Evolutionary conservation across 92 coral and sea anemone species (phyloP).

Genomic region (Porites lobata): DNA sequence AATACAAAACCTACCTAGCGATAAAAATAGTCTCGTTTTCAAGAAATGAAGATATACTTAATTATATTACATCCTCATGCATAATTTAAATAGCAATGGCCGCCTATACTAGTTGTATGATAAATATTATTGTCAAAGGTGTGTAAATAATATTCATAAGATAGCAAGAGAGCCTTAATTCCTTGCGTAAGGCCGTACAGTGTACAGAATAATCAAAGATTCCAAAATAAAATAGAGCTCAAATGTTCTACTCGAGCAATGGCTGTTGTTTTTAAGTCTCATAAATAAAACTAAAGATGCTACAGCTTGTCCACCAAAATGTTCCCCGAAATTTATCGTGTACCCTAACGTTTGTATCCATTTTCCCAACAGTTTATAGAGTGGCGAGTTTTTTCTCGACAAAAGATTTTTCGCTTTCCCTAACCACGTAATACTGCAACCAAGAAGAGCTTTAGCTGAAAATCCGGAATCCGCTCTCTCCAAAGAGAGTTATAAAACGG

Average conservation of each 20-base stretch:
- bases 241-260: neutral
- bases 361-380: too few species aligned
- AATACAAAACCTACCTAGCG: neutral
- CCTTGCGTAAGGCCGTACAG: conserved; percentile 14
- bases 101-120: conserved; percentile 25
- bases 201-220: conserved; percentile 48
- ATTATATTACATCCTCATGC: conserved; percentile 27
- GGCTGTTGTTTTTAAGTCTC: neutral
- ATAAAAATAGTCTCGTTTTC: neutral
- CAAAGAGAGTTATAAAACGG: too few species aligned
- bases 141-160: conserved; percentile 38
- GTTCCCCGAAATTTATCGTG: too few species aligned
- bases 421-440: too few species aligned
- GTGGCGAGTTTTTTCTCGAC: too few species aligned
- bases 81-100: conserved; percentile 34
- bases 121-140: conserved; percentile 29
- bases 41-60: conserved; percentile 4
- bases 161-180: conserved; percentile 29
- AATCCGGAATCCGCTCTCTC: too few species aligned
- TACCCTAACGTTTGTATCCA: too few species aligned
- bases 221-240: conserved; percentile 48
- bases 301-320: too few species aligned
- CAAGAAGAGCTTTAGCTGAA: too few species aligned
- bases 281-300: neutral
- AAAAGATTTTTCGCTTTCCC: too few species aligned